Conservation (phyloP, 2,113 vertebrate species). For the Melanerpes aurifrons region DNA sequence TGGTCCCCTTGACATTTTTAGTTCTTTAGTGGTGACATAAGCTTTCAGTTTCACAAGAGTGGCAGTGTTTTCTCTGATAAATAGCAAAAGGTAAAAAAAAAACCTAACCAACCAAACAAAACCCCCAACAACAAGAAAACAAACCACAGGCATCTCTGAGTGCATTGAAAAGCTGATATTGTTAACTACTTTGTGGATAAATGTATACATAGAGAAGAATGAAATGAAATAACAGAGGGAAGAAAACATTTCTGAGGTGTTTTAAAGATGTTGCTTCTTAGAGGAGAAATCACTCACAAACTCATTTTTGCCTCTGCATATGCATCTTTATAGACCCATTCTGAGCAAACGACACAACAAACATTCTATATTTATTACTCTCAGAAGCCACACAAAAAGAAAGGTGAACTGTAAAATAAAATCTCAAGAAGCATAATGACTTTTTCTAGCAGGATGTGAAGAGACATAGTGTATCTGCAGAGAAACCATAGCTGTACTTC, state of each 20-base stretch:
- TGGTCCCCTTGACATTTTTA: constrained; percentile 51
- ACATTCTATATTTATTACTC: neutral
- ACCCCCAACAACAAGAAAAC: too few relatives aligned
- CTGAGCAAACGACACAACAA: neutral
- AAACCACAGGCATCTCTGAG: neutral
- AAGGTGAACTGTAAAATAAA: neutral
- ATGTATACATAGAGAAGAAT: neutral
- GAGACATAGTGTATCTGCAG: neutral
- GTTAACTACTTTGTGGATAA: neutral
- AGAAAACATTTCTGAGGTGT: neutral
- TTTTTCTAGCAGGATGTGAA: neutral
- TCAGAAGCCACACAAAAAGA: neutral
- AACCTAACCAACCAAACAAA: too few relatives aligned
- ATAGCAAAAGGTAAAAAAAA: constrained; percentile 5
- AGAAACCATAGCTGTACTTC: neutral
- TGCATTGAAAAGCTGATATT: neutral
- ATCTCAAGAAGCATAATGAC: neutral
- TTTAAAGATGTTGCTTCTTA: neutral
- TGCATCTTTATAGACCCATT: neutral
- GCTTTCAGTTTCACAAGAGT: constrained; percentile 7
- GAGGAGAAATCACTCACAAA: neutral
- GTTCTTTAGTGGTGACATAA: neutral
- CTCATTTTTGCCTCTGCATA: neutral
- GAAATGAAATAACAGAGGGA: neutral
- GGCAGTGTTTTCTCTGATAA: constrained; percentile 33